These are phyloP conservation scores for Calephelis nemesis DNA, from an alignment of 1,140 invertebrate genomes.

Conservation along the genomic window DNA sequence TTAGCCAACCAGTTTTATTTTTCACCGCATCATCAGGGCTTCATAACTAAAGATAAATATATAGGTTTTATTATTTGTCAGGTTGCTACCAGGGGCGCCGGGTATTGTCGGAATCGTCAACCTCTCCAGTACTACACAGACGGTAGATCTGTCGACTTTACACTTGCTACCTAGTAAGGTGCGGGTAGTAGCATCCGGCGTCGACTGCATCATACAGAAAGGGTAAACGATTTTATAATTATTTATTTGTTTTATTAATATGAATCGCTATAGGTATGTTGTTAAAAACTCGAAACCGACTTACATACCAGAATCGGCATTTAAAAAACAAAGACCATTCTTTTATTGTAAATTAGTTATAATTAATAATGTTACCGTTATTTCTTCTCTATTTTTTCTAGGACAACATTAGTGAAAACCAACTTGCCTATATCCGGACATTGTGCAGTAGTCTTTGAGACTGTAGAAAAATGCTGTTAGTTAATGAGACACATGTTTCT, in stretches of 20 bases:
- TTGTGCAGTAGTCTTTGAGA: constrained; percentile 46
- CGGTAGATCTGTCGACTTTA: constrained; percentile 37
- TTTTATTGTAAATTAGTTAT: no score
- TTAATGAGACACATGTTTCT: not conserved
- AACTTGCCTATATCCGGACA: constrained; percentile 42
- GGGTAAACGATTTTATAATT: constrained; percentile 37
- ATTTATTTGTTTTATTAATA: constrained; percentile 2
- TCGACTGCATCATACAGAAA: constrained; percentile 45
- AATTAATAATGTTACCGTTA: no score
- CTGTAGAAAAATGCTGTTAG: constrained; percentile 29
- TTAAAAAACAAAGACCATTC: no score
- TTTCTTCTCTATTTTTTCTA: no score
- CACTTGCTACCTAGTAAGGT: constrained; percentile 41
- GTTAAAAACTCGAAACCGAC: no score
- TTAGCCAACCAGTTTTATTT: no score
- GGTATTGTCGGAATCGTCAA: constrained; percentile 47
- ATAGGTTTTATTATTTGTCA: constrained; percentile 4
- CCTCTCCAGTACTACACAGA: constrained; percentile 32
- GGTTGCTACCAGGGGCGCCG: constrained; percentile 30
- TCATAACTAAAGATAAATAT: no score
- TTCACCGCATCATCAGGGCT: no score
- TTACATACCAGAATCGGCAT: no score
- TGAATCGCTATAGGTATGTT: no score
- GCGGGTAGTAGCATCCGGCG: constrained; percentile 53
- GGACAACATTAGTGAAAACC: constrained; percentile 32